Base-by-base conservation (phyloP, 2,113 vertebrate genomes). In the Catharus fuscescens region DNA sequence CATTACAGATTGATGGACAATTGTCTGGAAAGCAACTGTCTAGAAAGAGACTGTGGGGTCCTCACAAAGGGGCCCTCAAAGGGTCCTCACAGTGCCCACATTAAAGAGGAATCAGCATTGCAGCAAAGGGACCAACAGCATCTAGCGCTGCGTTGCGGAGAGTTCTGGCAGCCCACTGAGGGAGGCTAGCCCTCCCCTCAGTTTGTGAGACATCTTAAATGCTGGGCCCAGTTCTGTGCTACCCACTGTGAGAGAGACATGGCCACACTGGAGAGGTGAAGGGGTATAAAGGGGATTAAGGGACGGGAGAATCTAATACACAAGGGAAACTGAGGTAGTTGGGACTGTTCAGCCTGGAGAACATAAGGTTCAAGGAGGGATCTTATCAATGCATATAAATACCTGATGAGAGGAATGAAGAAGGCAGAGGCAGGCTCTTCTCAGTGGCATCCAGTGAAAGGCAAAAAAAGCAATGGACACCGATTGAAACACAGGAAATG, bases 151-250 rank as follows among this genome's bases (percentile, higher is more conserved):
- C 14, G 18, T 14, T 45, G 48, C 12, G 25, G 34, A 80, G 7
- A 74, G 18, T 8, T 70, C 36, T 56, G 47, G 42, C 28, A 92
- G 65, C n/a, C 24, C 3, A 2, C 2, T 50, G 61, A 45, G 23
- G 24, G 28, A 62, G 18, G 8, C 28, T 16, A 70, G 26, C 28
- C 60, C 65, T 81, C 36, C 28, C 5, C 28, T 72, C 57, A 47
- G 18, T 0, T 45, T 21, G 36, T 48, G 54, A 93, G 31, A 34
- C 0, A 0, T 14, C 45, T 66, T 0, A 6, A 59, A 66, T 34
- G 26, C 21, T 44, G 36, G 16, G 50, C 56, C 56, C 66, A 79
- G 11, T 62, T 82, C 32, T 86, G 48, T 42, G 38, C 29, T 48
- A 32, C 28, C 12, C 23, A 6, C 53, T 67, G 17, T 14, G 62